phyloP scores from a whole-genome alignment of 2,113 vertebrate genomes.

The Casuarius casuarius region DNA sequence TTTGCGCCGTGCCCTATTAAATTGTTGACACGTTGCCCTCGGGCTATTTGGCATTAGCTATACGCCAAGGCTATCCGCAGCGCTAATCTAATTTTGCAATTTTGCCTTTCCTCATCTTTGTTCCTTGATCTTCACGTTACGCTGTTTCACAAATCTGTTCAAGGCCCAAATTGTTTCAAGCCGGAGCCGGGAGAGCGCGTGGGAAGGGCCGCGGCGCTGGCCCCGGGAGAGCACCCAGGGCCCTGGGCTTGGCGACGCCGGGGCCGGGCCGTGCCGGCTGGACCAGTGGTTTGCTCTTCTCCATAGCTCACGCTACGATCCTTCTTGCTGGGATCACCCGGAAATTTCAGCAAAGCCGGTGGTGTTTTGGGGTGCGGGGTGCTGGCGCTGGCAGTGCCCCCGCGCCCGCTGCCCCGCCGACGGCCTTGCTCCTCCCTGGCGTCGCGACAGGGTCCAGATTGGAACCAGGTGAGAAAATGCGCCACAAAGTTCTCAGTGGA shows the following conservation, averaged over 20 bases:
- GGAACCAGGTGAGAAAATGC: slow-evolving; percentile 55
- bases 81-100: slow-evolving; percentile 18
- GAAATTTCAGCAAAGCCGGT: not conserved
- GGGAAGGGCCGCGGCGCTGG: not conserved
- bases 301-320: not conserved
- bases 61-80: not conserved
- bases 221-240: too few species aligned
- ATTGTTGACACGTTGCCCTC: slow-evolving; percentile 61
- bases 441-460: not conserved
- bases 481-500: not conserved
- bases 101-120: slow-evolving; percentile 8
- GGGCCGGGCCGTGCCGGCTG: too few species aligned
- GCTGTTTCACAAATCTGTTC: not conserved
- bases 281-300: not conserved
- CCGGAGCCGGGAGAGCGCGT: rapidly evolving
- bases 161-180: slow-evolving; percentile 41
- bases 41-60: slow-evolving; percentile 55
- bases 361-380: too few species aligned
- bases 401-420: not conserved
- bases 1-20: slow-evolving; percentile 46
- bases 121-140: slow-evolving; percentile 48
- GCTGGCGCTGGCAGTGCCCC: not conserved
- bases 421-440: not conserved
- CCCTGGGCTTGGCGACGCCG: not conserved
- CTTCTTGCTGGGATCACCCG: not conserved